Base-by-base conservation (phyloP, 2,888 invertebrate genomes). In the Empis livida region DNA sequence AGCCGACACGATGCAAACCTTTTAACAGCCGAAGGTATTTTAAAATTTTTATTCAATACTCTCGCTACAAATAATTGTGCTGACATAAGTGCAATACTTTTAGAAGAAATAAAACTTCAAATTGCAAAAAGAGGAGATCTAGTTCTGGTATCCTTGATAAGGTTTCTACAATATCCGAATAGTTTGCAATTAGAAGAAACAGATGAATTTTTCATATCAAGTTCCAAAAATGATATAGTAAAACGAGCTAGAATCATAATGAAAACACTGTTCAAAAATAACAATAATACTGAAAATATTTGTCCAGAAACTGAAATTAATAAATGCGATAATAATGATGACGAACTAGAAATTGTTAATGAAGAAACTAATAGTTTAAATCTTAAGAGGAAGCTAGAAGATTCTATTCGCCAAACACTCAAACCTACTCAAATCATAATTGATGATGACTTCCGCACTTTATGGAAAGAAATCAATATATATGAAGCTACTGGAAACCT, bases 11-110 rank as follows among this genome's bases (percentile, higher is more conserved):
- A 41, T 40, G n/a, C 45, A 20, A 41, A 40, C 10, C 17, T 45
- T 27, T 41, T 45, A 45, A n/a, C 40, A 10, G 37, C 37, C 13
- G 45, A 45, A 41, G 45, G 45, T 17, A 41, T 45, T 32, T 41
- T 45, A 32, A 31, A 45, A 45, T 45, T 40, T 20, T 37, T 41
- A 41, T 45, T 45, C 40, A 40, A 38, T 13, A 13, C 45, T 17
- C 40, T 45, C 5, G 6, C 6, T 8, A 15, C 2, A 15, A 45
- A 45, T 39, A 16, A 40, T 23, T 15, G n/a, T n/a, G n/a, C 44
- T 10, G 38, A 38, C 10, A 27, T 44, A 20, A 44, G 42, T 31
- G 14, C 31, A 4, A 14, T 16, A 16, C 30, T 42, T 14, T 16
- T 42, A 15, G n/a, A n/a, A n/a, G n/a, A n/a, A n/a, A n/a, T 6